Percentiles rank a stretch among this genome's conserved stretches.
Evolutionary conservation across 2,113 vertebrate species (phyloP).

Genomic region (Nicator chloris): DNA sequence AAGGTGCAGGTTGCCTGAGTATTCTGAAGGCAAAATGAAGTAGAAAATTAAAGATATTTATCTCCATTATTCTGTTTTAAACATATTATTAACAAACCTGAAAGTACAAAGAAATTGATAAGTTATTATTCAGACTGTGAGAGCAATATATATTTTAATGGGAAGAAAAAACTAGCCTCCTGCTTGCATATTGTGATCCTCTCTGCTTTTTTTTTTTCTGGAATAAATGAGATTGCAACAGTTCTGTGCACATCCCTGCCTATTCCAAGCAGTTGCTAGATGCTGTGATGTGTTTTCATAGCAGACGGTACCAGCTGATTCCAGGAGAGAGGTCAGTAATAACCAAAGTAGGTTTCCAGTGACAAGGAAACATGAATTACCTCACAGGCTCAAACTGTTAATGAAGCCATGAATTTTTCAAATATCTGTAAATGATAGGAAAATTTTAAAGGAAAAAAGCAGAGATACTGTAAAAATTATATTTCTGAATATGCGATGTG

Average conservation of each 20-base stretch:
- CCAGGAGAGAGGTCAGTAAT: not conserved
- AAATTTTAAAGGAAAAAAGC: not conserved
- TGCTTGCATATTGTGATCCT: not conserved
- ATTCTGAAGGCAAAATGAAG: conserved; percentile 55
- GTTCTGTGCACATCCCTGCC: not conserved
- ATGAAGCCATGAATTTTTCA: not conserved
- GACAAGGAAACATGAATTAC: not conserved
- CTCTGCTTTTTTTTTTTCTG: not conserved
- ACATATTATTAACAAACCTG: conserved; percentile 50
- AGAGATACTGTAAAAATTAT: not conserved
- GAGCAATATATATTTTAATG: not conserved
- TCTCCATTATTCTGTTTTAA: conserved; percentile 62
- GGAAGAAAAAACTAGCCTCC: not conserved
- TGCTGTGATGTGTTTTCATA: not conserved
- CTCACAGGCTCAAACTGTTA: not conserved
- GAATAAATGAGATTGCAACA: not conserved
- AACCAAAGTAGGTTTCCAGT: not conserved
- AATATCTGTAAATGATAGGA: not conserved
- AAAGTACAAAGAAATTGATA: conserved; percentile 16
- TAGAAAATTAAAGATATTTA: conserved; percentile 73
- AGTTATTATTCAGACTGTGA: conserved; percentile 11
- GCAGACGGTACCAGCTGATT: not conserved
- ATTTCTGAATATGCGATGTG: not conserved
- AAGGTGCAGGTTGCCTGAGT: not conserved
- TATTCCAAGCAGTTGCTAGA: not conserved